A percentile compares a stretch with the other conserved stretches of the same genome.
Conservation (phyloP, 2,888 invertebrate genomes). For the Netelia melanura region DNA sequence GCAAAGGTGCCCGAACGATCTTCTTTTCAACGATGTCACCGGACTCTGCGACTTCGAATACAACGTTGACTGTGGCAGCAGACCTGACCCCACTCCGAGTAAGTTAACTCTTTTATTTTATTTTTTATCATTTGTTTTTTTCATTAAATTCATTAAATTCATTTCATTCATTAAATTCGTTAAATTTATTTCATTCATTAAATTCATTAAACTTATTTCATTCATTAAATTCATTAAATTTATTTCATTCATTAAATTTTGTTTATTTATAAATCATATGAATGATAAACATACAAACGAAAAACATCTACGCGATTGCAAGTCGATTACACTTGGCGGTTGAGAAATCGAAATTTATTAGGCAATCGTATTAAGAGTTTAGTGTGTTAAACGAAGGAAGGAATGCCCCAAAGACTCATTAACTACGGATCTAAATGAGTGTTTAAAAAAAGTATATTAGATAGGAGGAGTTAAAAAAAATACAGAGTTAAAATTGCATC, state of each 20-base stretch:
- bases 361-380: background rate
- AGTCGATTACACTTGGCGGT: background rate
- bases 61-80: slow-evolving; percentile 88
- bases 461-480: background rate
- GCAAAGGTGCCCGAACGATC: slow-evolving; percentile 88
- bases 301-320: no score
- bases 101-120: slow-evolving; percentile 69
- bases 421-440: slow-evolving; percentile 9
- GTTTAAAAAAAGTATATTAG: slow-evolving; percentile 28
- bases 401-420: slow-evolving; percentile 15
- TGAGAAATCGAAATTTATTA: slow-evolving; percentile 25
- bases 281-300: no score
- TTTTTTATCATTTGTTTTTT: background rate
- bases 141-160: no score
- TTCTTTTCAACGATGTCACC: slow-evolving; percentile 87
- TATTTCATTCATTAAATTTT: no score
- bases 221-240: no score
- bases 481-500: slow-evolving; percentile 18
- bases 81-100: slow-evolving; percentile 83
- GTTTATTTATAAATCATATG: no score
- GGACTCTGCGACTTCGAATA: slow-evolving; percentile 88
- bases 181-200: no score
- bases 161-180: no score
- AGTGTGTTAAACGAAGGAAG: background rate
- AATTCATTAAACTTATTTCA: no score